Evolutionary conservation across 30 jellyfish, hydroid and myxozoan genomes (phyloP), one percentile per base, ranked within the genome.

Genomic region (Aurelia sp.): DNA sequence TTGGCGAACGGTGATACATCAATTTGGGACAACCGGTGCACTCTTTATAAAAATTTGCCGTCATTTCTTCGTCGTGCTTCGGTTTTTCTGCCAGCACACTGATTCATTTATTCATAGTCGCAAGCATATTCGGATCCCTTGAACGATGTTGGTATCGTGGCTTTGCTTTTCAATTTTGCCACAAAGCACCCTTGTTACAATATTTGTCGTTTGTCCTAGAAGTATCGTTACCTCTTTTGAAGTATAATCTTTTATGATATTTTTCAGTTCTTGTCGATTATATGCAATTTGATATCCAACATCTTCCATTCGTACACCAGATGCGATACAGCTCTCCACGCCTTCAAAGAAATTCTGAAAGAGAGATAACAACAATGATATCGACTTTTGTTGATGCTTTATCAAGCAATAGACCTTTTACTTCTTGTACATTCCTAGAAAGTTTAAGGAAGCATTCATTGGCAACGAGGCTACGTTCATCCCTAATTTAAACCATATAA

Each of bases 251-350:
- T 89, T 94, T 64, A 94, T 86, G 13, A 94, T 80, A 66, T 84
- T 85, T 72, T 86, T 89, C 33, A 94, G 66, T 81, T 94, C 99
- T 74, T 94, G 99, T 23, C 91, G 97, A 79, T 94, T 94, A 51
- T 90, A 81, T 13, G 97, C 96, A 17, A 94, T 78, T 60, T 94
- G 99, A 66, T 94, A 94, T 21, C 99, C 99, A 62, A 94, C 92
- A 71, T 94, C 99, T 77, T 94, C 99, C 92, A 73, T 80, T 16
- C 93, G 63, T 0, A 94, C 97, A 59, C 99, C 99, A 0, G 99
- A 94, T 1, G 90, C 93, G 33, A 94, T 94, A 88, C 99, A 94
- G 23, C 84, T 72, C 37, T 89, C 99, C 23, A 94, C 97, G 44
- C 99, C 99, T 68, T 94, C 98, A 55, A 94, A 94, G 74, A 94